Base-by-base conservation (phyloP, 2,888 invertebrate genomes). In the Pollenia amentaria region DNA sequence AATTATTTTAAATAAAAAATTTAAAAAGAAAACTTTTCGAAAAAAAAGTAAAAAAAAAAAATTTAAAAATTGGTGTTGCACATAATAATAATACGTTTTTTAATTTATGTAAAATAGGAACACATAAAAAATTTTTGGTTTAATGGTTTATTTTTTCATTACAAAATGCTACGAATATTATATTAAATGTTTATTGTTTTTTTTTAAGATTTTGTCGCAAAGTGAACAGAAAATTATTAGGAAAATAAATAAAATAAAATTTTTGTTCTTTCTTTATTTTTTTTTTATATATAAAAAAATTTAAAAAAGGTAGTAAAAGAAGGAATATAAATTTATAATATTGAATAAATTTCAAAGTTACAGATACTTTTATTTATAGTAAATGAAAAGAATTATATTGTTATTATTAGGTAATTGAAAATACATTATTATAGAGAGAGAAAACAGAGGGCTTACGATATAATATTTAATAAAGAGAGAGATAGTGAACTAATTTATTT, bases 121-220 rank as follows among this genome's bases (percentile, higher is more conserved):
- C 62, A 79, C n/a, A 88, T 60, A 78, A 65, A 67, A 55, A 67
- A 65, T 64, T 53, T 9, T 46, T 76, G 40, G 12, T 70, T 62
- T 60, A 11, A 21, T 46, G 55, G 42, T 42, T 73, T 67, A n/a
- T 46, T 67, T 2, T 70, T 80, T 40, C 53, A 76, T 64, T 81
- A 79, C 86, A 90, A 89, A 90, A 90, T 90, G 88, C 89, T 89
- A 89, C 65, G 40, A 89, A 81, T 65, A 57, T 9, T 55, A n/a
- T 80, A 64, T 12, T 46, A 65, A 80, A 29, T 29, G 29, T 29
- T 29, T 29, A 46, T 7, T 55, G 46, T 48, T 65, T 42, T 12
- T 55, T 57, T 21, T 29, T 48, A 84, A 70, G 11, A 84, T 82
- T 80, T 84, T 86, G 84, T 64, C 40, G 64, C 73, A 86, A 78